Evolutionary conservation across 37 sponge, comb jelly and placozoan species (phyloP), one percentile per base, ranked within the genome.

Genomic region (Oopsacas minuta): DNA sequence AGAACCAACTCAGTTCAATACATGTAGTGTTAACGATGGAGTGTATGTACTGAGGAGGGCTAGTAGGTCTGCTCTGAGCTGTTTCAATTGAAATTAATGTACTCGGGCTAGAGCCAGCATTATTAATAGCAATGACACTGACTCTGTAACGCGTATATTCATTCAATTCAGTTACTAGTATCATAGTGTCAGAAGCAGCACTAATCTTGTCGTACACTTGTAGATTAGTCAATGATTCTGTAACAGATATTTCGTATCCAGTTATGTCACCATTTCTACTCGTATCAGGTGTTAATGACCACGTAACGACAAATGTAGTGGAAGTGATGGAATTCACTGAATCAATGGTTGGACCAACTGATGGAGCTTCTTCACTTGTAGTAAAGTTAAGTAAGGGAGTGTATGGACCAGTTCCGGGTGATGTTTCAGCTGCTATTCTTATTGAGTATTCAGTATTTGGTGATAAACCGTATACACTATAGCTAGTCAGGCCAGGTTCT

Each of bases 91-190:
- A 61, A n/a, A 61, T 25, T 32, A 61, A 7, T 5, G 28, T 61
- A 61, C 75, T 61, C 75, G 75, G 75, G 28, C 75, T 61, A 3
- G 75, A 61, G 28, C 75, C 75, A 61, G 75, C 75, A 61, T 34
- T 61, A 12, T 61, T 61, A 34, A 61, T 61, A 34, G 75, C 75
- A 25, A 32, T 12, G 1, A 61, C 30, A 61, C 75, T 61, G 22
- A n/a, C 75, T 61, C 75, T 61, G 22, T 61, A 61, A 3, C 75
- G 75, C 30, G 75, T 61, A 34, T 61, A 61, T 12, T 61, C 75
- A 12, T 61, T 61, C 75, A 61, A 12, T 7, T 61, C 22, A 61
- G 32, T 3, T 3, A 61, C 75, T 32, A 34, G 22, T 61, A 61
- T 61, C 22, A 25, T n/a, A 61, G 75, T 61, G 1, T 61, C 75